A percentile compares a stretch with the other conserved stretches of the same genome.
phyloP scores from a whole-genome alignment of 2,888 invertebrate genomes.

The Rhogogaster chlorosoma region DNA sequence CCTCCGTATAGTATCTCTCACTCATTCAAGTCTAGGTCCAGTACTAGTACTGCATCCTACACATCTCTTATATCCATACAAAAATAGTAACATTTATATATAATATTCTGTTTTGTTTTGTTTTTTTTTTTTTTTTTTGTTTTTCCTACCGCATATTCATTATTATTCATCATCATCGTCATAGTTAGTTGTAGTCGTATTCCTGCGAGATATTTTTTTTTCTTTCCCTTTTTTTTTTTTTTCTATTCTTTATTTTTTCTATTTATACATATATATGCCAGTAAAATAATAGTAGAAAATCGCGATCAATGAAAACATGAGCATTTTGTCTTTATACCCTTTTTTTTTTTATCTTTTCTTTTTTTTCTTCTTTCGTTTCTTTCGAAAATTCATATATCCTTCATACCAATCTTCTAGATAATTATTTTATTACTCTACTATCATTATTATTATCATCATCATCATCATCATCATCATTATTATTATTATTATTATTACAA shows the following conservation, averaged over 20 bases:
- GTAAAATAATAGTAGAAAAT: neutral
- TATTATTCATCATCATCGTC: neutral
- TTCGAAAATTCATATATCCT: neutral
- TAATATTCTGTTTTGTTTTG: constrained; percentile 45
- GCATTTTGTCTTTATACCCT: neutral
- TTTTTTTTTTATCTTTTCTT: neutral
- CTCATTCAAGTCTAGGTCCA: neutral
- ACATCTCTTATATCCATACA: constrained; percentile 70
- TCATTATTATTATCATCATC: neutral
- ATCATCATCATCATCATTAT: neutral
- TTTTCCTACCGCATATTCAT: neutral
- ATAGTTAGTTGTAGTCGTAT: neutral
- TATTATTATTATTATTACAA: neutral
- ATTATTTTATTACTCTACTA: neutral
- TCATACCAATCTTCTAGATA: too few relatives aligned
- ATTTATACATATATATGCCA: neutral
- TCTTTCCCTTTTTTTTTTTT: neutral
- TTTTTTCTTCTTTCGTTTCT: neutral
- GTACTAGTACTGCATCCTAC: neutral
- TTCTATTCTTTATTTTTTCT: neutral
- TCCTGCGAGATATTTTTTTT: neutral
- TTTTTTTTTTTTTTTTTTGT: neutral
- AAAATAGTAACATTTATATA: constrained; percentile 72
- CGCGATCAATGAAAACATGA: neutral
- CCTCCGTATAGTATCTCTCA: neutral